A percentile compares a stretch with the other conserved stretches of the same genome.
These are phyloP conservation scores for Melanophora roralis DNA, from an alignment of 2,888 invertebrate genomes.

Conservation along the genomic window DNA sequence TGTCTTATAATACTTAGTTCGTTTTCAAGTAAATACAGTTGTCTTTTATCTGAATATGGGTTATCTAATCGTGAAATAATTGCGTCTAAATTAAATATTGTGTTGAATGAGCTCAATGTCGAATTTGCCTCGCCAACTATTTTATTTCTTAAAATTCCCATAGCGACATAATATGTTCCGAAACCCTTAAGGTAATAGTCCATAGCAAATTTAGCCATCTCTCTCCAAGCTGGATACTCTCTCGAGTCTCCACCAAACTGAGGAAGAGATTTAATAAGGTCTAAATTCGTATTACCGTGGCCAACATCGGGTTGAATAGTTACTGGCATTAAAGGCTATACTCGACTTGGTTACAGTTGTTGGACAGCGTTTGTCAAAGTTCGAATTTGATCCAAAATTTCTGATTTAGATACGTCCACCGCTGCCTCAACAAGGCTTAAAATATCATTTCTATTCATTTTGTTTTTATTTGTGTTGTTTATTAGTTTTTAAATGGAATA, in stretches of 20 bases:
- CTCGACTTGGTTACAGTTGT: background rate
- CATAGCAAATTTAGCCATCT: background rate
- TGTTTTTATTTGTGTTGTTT: background rate
- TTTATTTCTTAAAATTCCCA: constrained; percentile 40
- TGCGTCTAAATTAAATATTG: constrained; percentile 49
- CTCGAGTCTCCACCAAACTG: background rate
- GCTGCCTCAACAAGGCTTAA: constrained; percentile 5
- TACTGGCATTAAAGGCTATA: background rate
- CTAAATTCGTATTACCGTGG: background rate
- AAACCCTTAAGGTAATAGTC: background rate
- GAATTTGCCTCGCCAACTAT: constrained; percentile 43
- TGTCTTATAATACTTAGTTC: constrained; percentile 60
- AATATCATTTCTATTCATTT: constrained; percentile 12
- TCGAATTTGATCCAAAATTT: constrained; percentile 9
- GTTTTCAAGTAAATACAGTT: constrained; percentile 54
- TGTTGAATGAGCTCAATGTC: constrained; percentile 46
- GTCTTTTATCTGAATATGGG: constrained; percentile 56
- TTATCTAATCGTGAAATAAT: constrained; percentile 53
- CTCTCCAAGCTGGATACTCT: constrained; percentile 3
- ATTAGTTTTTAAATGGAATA: too few relatives aligned
- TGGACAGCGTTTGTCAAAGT: background rate
- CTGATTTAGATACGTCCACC: background rate
- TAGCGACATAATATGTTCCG: constrained; percentile 29
- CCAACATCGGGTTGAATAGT: background rate
- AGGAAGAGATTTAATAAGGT: background rate